A percentile compares a stretch with the other conserved stretches of the same genome.
phyloP scores from a whole-genome alignment of 2,797 vertebrate species.

The Gymnothorax reevesii region DNA sequence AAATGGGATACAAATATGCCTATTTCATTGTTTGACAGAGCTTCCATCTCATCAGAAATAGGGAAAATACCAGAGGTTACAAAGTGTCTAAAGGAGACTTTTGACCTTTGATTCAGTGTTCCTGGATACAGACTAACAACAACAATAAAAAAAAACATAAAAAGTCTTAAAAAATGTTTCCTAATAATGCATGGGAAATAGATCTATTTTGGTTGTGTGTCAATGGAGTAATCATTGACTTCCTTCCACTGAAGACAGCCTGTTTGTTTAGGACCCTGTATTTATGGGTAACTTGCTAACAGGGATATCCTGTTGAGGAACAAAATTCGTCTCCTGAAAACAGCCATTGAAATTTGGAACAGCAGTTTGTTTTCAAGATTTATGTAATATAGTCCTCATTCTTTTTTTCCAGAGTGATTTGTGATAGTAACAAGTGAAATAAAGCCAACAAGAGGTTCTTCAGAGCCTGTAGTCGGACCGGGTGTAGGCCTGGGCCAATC shows the following conservation, averaged over 20 bases:
- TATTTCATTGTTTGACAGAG: background rate
- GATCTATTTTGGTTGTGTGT: slow-evolving; percentile 66
- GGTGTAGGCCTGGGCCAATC: too few relatives aligned
- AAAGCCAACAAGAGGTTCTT: background rate
- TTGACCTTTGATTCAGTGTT: slow-evolving; percentile 2
- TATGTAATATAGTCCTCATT: slow-evolving; percentile 5
- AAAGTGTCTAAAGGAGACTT: background rate
- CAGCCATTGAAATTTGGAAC: slow-evolving; percentile 17
- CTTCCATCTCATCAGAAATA: background rate
- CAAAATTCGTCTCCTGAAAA: slow-evolving; percentile 25
- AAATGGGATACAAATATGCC: background rate
- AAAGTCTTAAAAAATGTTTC: slow-evolving; percentile 54
- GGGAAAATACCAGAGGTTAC: background rate
- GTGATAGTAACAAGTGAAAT: background rate
- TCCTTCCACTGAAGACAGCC: slow-evolving; percentile 78
- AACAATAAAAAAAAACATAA: slow-evolving; percentile 4
- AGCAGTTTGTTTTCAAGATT: slow-evolving; percentile 25
- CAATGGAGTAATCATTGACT: slow-evolving; percentile 71
- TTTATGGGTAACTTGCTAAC: slow-evolving; percentile 67
- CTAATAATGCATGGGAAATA: slow-evolving; percentile 64
- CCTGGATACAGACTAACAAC: background rate
- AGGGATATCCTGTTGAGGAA: slow-evolving; percentile 60
- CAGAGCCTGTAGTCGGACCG: background rate
- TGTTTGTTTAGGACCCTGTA: slow-evolving; percentile 73
- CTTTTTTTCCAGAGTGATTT: background rate